Evolutionary conservation across 2,797 vertebrate species (phyloP).

Genomic region (Ciconia nigra): DNA sequence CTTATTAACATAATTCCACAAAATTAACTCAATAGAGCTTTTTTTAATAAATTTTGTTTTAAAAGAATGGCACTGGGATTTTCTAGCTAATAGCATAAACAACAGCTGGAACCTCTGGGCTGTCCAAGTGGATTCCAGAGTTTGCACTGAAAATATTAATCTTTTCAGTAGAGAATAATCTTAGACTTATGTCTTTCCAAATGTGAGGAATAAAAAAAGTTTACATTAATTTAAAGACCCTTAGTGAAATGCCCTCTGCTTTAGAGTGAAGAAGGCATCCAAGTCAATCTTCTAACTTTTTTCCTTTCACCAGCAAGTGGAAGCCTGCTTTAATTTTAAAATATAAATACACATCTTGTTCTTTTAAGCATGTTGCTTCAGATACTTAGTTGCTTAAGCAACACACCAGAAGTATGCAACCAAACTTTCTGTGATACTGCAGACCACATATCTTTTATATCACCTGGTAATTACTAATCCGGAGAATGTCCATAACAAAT

Average conservation of each 20-base stretch:
- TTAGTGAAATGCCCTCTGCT: neutral
- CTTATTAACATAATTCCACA: conserved; percentile 72
- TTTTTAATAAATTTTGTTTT: conserved; percentile 43
- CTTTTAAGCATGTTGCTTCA: neutral
- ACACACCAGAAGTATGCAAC: neutral
- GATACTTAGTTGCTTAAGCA: neutral
- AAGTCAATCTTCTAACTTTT: neutral
- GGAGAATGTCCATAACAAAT: neutral
- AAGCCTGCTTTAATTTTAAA: neutral
- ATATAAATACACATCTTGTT: neutral
- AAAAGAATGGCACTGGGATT: conserved; percentile 49
- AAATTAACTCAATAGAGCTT: conserved; percentile 59
- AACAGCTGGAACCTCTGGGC: conserved; percentile 44
- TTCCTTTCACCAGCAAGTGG: neutral
- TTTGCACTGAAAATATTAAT: conserved; percentile 66
- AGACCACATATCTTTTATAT: neutral
- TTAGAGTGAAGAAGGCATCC: neutral
- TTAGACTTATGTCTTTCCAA: conserved; percentile 5
- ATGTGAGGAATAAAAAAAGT: neutral
- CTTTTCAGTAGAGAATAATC: conserved; percentile 34
- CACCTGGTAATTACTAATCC: neutral
- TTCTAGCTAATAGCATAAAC: conserved; percentile 62
- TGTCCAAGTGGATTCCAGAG: conserved; percentile 41
- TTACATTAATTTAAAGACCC: neutral
- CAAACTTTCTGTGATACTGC: neutral